Conservation (phyloP, 2,888 invertebrate species). For the Agapostemon virescens region DNA sequence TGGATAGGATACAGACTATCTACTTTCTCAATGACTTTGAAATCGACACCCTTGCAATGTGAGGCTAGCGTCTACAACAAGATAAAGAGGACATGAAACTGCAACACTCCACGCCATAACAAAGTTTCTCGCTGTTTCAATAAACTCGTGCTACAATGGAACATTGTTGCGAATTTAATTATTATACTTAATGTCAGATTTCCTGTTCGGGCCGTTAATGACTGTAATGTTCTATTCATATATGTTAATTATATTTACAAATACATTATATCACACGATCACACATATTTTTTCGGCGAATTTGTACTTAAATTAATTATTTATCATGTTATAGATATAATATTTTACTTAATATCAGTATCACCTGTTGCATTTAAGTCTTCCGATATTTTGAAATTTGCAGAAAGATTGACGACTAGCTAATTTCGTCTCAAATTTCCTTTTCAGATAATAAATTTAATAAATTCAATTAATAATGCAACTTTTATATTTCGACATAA, state of each 20-base stretch:
- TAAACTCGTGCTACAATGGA: not conserved
- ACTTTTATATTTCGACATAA: too few relatives aligned
- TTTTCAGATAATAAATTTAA: too few relatives aligned
- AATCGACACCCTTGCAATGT: slow-evolving; percentile 5
- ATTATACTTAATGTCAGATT: not conserved
- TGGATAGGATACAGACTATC: not conserved
- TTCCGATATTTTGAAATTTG: too few relatives aligned
- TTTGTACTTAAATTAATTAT: not conserved
- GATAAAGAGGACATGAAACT: slow-evolving; percentile 6
- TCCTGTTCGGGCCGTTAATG: not conserved
- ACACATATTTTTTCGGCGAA: not conserved
- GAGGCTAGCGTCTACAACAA: not conserved
- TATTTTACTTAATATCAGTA: not conserved
- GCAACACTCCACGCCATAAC: slow-evolving; percentile 1
- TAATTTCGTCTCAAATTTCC: too few relatives aligned
- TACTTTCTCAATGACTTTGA: slow-evolving; percentile 6
- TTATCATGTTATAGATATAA: not conserved
- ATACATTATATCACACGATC: not conserved
- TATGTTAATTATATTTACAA: not conserved
- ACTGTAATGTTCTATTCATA: not conserved
- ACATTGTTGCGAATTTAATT: not conserved
- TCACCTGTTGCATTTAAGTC: too few relatives aligned
- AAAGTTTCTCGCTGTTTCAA: not conserved
- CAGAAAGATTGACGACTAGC: too few relatives aligned
- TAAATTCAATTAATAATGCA: too few relatives aligned